A percentile compares a stretch with the other conserved stretches of the same genome.
Conservation (phyloP, 2,888 invertebrate species). For the Eupithecia abbreviata region DNA sequence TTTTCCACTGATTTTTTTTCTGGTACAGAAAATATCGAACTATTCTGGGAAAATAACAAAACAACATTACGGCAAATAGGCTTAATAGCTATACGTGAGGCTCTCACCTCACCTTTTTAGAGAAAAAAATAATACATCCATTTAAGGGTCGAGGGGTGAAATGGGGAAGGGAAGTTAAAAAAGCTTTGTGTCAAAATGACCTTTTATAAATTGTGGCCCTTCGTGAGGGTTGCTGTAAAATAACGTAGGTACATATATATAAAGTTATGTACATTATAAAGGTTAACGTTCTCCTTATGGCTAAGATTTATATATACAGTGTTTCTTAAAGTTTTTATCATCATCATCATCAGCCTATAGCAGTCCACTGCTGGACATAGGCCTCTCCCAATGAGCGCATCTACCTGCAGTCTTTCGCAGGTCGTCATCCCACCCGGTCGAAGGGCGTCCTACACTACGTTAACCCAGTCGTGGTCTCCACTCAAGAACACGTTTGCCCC, state of each 20-base stretch:
- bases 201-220: constrained; percentile 40
- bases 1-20: constrained; percentile 24
- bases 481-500: no score
- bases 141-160: constrained; percentile 47
- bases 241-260: not conserved
- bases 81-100: constrained; percentile 46
- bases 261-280: constrained; percentile 29
- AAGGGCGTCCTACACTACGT: no score
- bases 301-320: not conserved
- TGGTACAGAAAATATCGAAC: constrained; percentile 22
- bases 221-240: constrained; percentile 45
- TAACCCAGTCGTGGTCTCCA: no score
- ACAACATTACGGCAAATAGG: constrained; percentile 41
- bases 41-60: constrained; percentile 31
- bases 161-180: constrained; percentile 47
- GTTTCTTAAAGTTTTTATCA: no score
- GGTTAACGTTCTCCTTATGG: not conserved
- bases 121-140: constrained; percentile 48
- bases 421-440: no score
- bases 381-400: no score
- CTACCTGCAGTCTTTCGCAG: no score
- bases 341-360: no score
- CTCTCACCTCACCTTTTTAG: constrained; percentile 43
- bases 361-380: no score
- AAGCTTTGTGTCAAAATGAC: constrained; percentile 53